Evolutionary conservation across 1,140 invertebrate genomes (phyloP).

Genomic region (Saxidomus purpurata): DNA sequence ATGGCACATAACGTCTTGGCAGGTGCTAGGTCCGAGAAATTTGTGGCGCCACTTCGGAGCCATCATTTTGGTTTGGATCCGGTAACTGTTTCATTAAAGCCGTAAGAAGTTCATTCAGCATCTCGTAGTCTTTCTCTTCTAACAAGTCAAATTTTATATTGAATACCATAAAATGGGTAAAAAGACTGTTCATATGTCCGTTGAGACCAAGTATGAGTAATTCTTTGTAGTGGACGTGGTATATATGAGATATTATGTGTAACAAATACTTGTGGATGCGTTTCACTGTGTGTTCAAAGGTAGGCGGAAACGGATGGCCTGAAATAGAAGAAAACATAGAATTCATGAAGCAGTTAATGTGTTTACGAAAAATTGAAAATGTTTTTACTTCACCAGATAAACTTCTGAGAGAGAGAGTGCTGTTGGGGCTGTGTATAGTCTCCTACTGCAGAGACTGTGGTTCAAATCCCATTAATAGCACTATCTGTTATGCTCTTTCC

Average conservation of each 20-base stretch:
- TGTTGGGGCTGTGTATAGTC: too few species aligned
- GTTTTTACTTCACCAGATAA: too few species aligned
- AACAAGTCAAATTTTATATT: slow-evolving; percentile 95
- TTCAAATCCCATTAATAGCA: too few species aligned
- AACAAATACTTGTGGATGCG: slow-evolving; percentile 98
- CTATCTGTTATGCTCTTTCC: too few species aligned
- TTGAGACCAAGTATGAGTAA: slow-evolving; percentile 96
- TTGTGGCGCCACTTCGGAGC: slow-evolving; percentile 68
- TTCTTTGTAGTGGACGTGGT: slow-evolving; percentile 98
- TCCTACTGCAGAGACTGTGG: too few species aligned
- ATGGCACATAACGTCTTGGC: slow-evolving; percentile 14
- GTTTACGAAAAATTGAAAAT: too few species aligned
- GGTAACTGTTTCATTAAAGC: slow-evolving; percentile 80
- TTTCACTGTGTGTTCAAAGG: slow-evolving; percentile 97
- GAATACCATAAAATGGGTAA: slow-evolving; percentile 97
- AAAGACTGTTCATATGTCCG: slow-evolving; percentile 96
- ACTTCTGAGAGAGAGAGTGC: too few species aligned
- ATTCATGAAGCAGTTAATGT: too few species aligned
- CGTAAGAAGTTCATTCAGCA: slow-evolving; percentile 89
- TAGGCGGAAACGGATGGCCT: slow-evolving; percentile 98
- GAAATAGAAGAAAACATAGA: slow-evolving; percentile 71
- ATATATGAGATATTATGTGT: slow-evolving; percentile 99
- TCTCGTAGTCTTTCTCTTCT: slow-evolving; percentile 96
- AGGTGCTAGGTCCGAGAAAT: slow-evolving; percentile 69
- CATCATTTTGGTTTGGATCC: slow-evolving; percentile 82